Evolutionary conservation across 2,888 invertebrate genomes (phyloP).

Genomic region (Dasysyrphus tricinctus): DNA sequence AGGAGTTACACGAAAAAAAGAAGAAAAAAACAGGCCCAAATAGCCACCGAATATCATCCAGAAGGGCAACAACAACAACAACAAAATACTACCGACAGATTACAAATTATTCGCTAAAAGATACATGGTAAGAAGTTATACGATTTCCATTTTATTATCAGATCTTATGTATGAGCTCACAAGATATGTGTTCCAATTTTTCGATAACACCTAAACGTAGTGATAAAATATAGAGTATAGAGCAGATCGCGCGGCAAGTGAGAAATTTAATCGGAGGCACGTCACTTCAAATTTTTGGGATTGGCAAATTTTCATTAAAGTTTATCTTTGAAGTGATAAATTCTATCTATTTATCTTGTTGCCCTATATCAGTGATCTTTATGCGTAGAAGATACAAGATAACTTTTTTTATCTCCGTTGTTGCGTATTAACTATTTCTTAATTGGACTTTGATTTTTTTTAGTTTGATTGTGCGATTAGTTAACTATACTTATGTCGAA

Average conservation of each 20-base stretch:
- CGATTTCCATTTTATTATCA: conserved; percentile 50
- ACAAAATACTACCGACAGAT: conserved; percentile 3
- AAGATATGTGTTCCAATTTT: conserved; percentile 60
- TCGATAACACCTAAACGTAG: conserved; percentile 19
- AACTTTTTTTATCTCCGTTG: background rate
- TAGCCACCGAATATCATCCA: conserved; percentile 70
- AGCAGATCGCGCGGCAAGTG: background rate
- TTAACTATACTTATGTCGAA: no score
- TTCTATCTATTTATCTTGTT: background rate
- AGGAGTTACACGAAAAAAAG: conserved; percentile 1
- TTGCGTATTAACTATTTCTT: background rate
- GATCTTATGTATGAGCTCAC: conserved; percentile 53
- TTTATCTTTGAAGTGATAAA: conserved; percentile 14
- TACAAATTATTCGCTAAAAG: conserved; percentile 33
- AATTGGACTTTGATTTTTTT: background rate
- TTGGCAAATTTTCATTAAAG: conserved; percentile 2
- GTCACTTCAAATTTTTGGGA: conserved; percentile 7
- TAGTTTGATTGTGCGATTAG: background rate
- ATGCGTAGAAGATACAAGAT: background rate
- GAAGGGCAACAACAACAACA: conserved; percentile 16
- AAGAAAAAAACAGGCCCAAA: conserved; percentile 31
- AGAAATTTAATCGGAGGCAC: conserved; percentile 23
- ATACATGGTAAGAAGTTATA: conserved; percentile 45
- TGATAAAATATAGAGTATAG: conserved; percentile 33
- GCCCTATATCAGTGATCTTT: conserved; percentile 5